phyloP scores from a whole-genome alignment of 92 coral and sea anemone species.

The Pocillopora meandrina region DNA sequence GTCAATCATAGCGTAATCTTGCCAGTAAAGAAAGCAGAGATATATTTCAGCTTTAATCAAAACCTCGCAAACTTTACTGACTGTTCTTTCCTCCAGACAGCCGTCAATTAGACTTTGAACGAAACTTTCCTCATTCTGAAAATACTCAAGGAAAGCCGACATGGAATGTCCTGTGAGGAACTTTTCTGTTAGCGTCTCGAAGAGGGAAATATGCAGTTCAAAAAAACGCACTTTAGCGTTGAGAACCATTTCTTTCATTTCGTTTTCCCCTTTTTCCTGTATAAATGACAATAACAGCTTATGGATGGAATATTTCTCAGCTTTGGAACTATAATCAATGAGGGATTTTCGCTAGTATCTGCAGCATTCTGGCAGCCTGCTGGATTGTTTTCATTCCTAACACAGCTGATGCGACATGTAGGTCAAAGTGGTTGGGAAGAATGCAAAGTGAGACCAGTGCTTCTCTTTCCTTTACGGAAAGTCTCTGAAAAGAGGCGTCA shows the following conservation, averaged over 20 bases:
- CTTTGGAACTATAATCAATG: slow-evolving; percentile 10
- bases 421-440: slow-evolving; percentile 3
- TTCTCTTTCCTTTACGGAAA: slow-evolving; percentile 21
- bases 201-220: slow-evolving; percentile 3
- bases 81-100: background rate
- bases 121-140: slow-evolving; percentile 19
- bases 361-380: background rate
- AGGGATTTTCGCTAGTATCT: slow-evolving; percentile 38
- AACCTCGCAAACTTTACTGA: background rate
- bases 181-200: slow-evolving; percentile 19
- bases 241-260: slow-evolving; percentile 20
- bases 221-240: slow-evolving; percentile 16
- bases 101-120: background rate
- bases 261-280: slow-evolving; percentile 25
- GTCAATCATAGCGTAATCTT: background rate
- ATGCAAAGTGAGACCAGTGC: slow-evolving; percentile 40
- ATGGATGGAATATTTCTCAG: slow-evolving; percentile 12
- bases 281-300: slow-evolving; percentile 35
- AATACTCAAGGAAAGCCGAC: slow-evolving; percentile 17
- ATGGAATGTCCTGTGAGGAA: slow-evolving; percentile 34
- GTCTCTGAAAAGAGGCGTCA: slow-evolving; percentile 30
- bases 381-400: background rate
- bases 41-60: slow-evolving; percentile 18
- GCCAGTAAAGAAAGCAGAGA: background rate
- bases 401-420: slow-evolving; percentile 33